Conservation (phyloP, 2,888 invertebrate species). For the Gymnocheta viridis region DNA sequence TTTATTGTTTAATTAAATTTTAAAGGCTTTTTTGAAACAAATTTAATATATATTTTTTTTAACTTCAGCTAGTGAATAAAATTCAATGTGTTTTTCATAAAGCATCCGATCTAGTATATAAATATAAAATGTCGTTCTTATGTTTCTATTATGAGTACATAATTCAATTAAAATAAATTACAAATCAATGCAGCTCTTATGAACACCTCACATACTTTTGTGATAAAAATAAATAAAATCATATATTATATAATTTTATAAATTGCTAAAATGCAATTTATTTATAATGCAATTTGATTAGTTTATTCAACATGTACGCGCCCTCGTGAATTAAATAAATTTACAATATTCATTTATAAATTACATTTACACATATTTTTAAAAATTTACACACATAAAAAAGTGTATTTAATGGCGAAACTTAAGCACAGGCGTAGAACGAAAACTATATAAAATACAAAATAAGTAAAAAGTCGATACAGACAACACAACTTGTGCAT, state of each 20-base stretch:
- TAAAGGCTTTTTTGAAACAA: neutral
- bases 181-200: slow-evolving; percentile 29
- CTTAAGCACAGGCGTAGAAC: neutral
- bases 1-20: neutral
- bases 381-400: neutral
- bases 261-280: slow-evolving; percentile 56
- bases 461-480: neutral
- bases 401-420: slow-evolving; percentile 18
- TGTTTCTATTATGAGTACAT: neutral
- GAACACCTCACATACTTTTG: neutral
- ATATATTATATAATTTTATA: slow-evolving; percentile 56
- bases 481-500: too few species aligned
- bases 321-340: slow-evolving; percentile 20
- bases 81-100: neutral
- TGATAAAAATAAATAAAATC: neutral
- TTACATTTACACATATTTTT: neutral
- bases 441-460: neutral
- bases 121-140: neutral
- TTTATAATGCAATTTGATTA: slow-evolving; percentile 49
- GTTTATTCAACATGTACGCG: slow-evolving; percentile 24
- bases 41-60: neutral
- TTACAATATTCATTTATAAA: slow-evolving; percentile 11
- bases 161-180: slow-evolving; percentile 46
- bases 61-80: neutral
- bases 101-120: neutral